phyloP scores from a whole-genome alignment of 2,888 invertebrate genomes.

The Dryobota labecula region DNA sequence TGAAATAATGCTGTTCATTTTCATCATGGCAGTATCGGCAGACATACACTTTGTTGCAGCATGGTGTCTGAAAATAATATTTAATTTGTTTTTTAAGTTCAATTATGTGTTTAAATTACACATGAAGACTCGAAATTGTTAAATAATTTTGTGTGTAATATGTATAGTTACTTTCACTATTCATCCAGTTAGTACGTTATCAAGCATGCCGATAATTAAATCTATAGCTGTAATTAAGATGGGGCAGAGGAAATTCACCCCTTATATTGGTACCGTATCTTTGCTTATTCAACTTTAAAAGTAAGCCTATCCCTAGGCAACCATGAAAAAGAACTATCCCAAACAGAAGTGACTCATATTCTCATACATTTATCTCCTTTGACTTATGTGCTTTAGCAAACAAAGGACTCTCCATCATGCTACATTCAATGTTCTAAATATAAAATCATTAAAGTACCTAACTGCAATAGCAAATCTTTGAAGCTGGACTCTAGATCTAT shows the following conservation, averaged over 20 bases:
- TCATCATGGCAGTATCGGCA: conserved; percentile 98
- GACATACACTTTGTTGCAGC: conserved; percentile 96
- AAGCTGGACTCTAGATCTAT: conserved; percentile 6
- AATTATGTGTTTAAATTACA: not conserved
- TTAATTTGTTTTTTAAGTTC: no score
- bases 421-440: conserved; percentile 38
- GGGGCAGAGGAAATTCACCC: no score
- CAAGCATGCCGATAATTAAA: no score
- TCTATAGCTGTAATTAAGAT: no score
- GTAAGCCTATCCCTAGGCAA: not conserved
- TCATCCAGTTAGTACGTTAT: not conserved
- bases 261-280: no score
- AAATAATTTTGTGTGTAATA: not conserved
- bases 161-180: conserved; percentile 3
- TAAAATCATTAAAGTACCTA: conserved; percentile 24
- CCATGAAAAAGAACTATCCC: not conserved
- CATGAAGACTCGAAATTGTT: not conserved
- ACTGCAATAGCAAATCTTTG: not conserved
- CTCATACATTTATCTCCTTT: not conserved
- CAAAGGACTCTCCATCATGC: conserved; percentile 23
- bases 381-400: not conserved
- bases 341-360: conserved; percentile 12
- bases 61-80: conserved; percentile 94
- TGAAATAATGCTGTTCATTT: conserved; percentile 95
- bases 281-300: not conserved